These are phyloP conservation scores for Saguinus imperator DNA, from an alignment of 2,113 vertebrate species.

Conservation along the genomic window DNA sequence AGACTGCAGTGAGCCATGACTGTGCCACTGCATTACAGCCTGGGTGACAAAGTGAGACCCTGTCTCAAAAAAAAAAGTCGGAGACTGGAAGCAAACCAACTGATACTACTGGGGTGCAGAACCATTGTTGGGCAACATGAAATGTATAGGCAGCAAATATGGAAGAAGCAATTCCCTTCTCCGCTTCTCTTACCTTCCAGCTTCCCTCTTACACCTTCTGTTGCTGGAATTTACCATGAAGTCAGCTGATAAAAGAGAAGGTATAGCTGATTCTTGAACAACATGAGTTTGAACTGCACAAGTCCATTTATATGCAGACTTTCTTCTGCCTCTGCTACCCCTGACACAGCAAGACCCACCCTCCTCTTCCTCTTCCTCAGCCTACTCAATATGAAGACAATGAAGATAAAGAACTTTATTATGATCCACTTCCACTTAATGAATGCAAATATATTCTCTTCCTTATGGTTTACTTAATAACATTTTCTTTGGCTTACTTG, in stretches of 20 bases:
- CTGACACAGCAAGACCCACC: not conserved
- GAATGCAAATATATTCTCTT: not conserved
- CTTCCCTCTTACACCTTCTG: not conserved
- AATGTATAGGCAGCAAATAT: not conserved
- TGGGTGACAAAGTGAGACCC: no score
- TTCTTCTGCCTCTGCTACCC: not conserved
- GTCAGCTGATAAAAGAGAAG: not conserved
- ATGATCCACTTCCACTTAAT: not conserved
- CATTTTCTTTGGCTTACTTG: not conserved
- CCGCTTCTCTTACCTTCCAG: not conserved
- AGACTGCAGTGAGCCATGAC: no score
- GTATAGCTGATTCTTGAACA: not conserved
- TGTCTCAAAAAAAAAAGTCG: not conserved
- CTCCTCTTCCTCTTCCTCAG: not conserved
- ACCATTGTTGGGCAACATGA: not conserved
- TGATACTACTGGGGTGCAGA: not conserved
- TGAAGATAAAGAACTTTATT: not conserved
- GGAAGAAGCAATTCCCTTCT: not conserved
- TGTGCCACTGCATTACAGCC: no score
- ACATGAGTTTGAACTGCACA: not conserved
- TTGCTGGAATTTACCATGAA: not conserved
- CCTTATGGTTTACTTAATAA: not conserved
- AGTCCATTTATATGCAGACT: not conserved
- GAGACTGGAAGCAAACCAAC: not conserved
- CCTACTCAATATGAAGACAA: not conserved